Evolutionary conservation across 2,113 vertebrate genomes (phyloP).

Genomic region (Butorides virescens): DNA sequence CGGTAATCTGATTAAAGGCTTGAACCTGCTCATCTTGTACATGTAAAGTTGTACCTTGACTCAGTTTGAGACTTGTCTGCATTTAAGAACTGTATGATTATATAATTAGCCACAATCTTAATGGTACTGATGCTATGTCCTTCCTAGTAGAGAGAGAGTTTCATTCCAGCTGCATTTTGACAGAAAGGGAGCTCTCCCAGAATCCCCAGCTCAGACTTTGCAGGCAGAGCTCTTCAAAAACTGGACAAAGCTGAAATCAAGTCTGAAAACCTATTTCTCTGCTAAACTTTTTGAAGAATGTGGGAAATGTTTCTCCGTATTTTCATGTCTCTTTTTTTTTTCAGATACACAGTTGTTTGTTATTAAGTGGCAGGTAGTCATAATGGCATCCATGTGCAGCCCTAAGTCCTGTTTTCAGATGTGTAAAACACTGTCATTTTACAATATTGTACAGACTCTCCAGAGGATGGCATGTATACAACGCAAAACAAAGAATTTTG

Average conservation of each 20-base stretch:
- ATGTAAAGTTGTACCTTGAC: background rate
- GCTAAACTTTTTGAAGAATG: background rate
- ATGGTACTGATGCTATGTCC: background rate
- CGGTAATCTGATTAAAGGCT: background rate
- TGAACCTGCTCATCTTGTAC: background rate
- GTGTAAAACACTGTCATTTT: background rate
- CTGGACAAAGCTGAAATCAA: background rate
- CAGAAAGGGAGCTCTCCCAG: background rate
- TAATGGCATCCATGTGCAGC: fast-evolving
- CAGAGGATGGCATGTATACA: background rate
- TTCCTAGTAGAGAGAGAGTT: background rate
- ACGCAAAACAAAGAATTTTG: background rate
- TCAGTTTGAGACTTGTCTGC: background rate
- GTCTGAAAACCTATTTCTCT: background rate
- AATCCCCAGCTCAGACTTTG: background rate
- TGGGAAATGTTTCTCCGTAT: background rate
- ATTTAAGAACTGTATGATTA: background rate
- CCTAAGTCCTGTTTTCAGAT: background rate
- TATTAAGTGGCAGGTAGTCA: background rate
- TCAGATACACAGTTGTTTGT: background rate
- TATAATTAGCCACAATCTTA: background rate
- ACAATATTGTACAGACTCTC: background rate
- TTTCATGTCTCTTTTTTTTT: background rate
- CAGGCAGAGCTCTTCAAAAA: background rate
- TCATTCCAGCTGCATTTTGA: background rate